phyloP scores from a whole-genome alignment of 1,140 invertebrate species.

The Heliconius nattereri region DNA sequence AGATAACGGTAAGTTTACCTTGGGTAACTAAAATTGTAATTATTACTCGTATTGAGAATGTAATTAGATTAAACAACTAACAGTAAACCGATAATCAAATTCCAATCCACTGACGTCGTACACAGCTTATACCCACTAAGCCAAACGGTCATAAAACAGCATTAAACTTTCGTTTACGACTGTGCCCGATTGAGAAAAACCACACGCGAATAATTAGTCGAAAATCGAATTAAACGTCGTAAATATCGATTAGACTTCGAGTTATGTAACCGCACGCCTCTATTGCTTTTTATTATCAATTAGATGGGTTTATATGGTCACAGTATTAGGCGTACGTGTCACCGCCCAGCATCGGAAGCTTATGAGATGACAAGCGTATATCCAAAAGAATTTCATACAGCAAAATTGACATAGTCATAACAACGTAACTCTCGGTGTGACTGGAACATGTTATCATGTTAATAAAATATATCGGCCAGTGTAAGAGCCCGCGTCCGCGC shows the following conservation, averaged over 20 bases:
- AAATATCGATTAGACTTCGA: conserved; percentile 73
- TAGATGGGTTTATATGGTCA: conserved; percentile 77
- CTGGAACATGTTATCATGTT: conserved; percentile 49
- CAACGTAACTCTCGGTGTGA: conserved; percentile 61
- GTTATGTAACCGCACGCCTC: conserved; percentile 74
- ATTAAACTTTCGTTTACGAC: conserved; percentile 13
- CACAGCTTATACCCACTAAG: conserved; percentile 3
- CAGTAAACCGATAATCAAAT: not conserved
- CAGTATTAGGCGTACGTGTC: conserved; percentile 75
- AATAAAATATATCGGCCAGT: conserved; percentile 61
- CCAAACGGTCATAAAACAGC: conserved; percentile 3
- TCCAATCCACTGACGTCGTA: not conserved
- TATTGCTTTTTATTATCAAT: conserved; percentile 78
- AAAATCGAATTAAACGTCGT: conserved; percentile 51
- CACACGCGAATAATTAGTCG: conserved; percentile 58
- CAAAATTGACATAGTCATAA: conserved; percentile 70
- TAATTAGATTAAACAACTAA: not conserved
- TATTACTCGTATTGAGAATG: not conserved
- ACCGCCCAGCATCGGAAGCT: conserved; percentile 56
- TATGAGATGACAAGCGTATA: conserved; percentile 76
- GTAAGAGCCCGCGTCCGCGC: conserved; percentile 49
- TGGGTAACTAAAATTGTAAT: not conserved
- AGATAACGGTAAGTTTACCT: too few relatives aligned
- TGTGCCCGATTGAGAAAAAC: conserved; percentile 26
- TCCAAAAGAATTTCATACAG: conserved; percentile 68